Evolutionary conservation across 1,140 invertebrate genomes (phyloP), one percentile per base, ranked within the genome.

Genomic region (Drosophila arizonae): DNA sequence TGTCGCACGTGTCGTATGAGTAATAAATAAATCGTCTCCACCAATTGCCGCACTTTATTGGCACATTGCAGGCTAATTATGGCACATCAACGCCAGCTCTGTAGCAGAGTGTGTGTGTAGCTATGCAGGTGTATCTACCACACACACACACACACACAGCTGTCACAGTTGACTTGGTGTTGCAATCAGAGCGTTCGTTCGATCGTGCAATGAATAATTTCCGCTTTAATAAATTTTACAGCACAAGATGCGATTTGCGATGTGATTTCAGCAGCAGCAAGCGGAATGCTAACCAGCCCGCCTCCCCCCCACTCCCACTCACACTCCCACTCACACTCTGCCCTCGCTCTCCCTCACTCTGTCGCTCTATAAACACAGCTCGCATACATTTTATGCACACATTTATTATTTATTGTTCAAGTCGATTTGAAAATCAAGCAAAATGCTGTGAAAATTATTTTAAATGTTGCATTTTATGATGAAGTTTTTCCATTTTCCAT

Each of bases 161-260:
- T 45, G 41, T 21, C 41, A n/a, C 48, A 65, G 15, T 10, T 28
- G 54, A 39, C 13, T 65, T 11, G 10, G 46, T 54, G 52, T 50
- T 71, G 82, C 82, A 87, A 87, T 87, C 82, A 82, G 80, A 79
- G 87, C 80, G 76, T 66, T 72, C 79, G 90, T 72, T 90, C 88
- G 84, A 87, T 87, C 84, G 87, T 90, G 88, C 87, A 88, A 90
- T 87, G 80, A 88, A 90, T 90, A 90, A 90, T 90, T 90, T 90
- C 87, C 87, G 88, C 82, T 87, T 88, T 77, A 87, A 90, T 90
- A 87, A 76, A 90, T 90, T 90, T 90, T 77, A 90, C 88, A 87
- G 66, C 79, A 79, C 64, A 84, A 90, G 70, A 90, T 82, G 74
- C 79, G 87, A 90, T 90, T 87, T 84, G 82, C 82, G 79, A 72